Evolutionary conservation across 2,797 vertebrate genomes (phyloP), one percentile per base, ranked within the genome.

Genomic region (Periophthalmus magnuspinnatus): DNA sequence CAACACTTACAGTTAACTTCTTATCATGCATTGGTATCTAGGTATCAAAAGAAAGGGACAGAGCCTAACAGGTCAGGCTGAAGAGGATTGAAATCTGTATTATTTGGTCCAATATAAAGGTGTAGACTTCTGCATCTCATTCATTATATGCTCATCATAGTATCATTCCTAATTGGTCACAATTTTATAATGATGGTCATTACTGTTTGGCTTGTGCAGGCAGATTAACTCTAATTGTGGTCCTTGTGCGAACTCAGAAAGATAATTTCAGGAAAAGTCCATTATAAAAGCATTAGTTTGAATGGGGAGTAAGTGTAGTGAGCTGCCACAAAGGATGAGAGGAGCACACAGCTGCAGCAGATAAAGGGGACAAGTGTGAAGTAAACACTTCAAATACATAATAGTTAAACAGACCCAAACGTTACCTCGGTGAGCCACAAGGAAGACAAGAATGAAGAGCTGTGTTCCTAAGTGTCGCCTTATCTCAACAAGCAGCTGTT

Each of bases 201-300:
- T 47, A 38, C 17, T 16, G 59, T 22, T 33, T 1, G 3, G 33
- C n/a, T 24, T 66, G 36, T 8, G 62, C 2, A 2, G 21, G 52
- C 1, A 56, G 69, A 78, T 70, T 66, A 65, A 63, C 67, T 75
- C 76, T 61, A 57, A 55, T 69, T 64, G 59, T 56, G 54, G 38
- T 81, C 58, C 75, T 76, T 76, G 66, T n/a, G 9, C 64, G 45
- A 61, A 72, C 60, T 24, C 24, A 60, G 2, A 2, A 45, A 63
- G 21, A 61, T 10, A 74, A 65, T 79, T 57, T 70, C 64, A 32
- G 67, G 5, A 50, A 55, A 80, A 80, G 76, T 74, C 76, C 81
- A 75, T 86, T 88, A 87, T 67, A 82, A 79, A 85, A 74, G 62
- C 77, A 80, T 88, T 81, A 84, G 78, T 79, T 28, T 65, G 79